Evolutionary conservation across 2,113 vertebrate species (phyloP), one percentile per base, ranked within the genome.

Genomic region (Pholis gunnellus): DNA sequence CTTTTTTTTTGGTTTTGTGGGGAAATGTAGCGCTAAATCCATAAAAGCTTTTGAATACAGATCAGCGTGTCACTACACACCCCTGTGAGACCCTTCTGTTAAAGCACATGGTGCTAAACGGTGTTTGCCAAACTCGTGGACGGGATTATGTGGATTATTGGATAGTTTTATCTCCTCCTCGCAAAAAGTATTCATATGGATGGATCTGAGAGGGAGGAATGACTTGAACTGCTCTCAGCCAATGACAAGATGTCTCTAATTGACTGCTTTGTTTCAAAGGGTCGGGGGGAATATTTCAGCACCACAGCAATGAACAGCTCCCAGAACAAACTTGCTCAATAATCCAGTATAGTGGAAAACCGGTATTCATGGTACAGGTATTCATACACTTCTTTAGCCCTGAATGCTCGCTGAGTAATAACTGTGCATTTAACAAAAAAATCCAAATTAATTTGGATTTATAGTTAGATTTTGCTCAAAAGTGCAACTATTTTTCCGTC

Each of bases 231-330:
- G 27, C 11, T 46, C 22, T 46, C 44, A 77, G 4, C 17, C 6
- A 6, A 22, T 29, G 22, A 46, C 18, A 52, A 59, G 40, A 6
- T 11, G 9, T 66, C 46, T 56, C 10, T 34, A 22, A 42, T 29
- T 13, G 13, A 3, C 7, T n/a, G 34, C 20, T 84, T 74, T 25
- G 17, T 57, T 54, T 79, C 25, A 48, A 3, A 27, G 10, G 27
- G 27, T 56, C 3, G 2, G 22, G 6, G 25, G 5, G 34, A 36
- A 67, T 1, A 25, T 31, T 91, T 94, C 87, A 94, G 92, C 72
- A 94, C 91, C 83, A 81, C 44, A 17, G 13, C 6, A 1, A n/a
- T 36, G 85, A 88, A 94, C 93, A 94, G 93, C 88, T 92, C 88
- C 92, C 46, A 27, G 4, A 77, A 22, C 1, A 57, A 68, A 48